Evolutionary conservation across 2,888 invertebrate species (phyloP), one percentile per base, ranked within the genome.

Genomic region (Uropetala carovei): DNA sequence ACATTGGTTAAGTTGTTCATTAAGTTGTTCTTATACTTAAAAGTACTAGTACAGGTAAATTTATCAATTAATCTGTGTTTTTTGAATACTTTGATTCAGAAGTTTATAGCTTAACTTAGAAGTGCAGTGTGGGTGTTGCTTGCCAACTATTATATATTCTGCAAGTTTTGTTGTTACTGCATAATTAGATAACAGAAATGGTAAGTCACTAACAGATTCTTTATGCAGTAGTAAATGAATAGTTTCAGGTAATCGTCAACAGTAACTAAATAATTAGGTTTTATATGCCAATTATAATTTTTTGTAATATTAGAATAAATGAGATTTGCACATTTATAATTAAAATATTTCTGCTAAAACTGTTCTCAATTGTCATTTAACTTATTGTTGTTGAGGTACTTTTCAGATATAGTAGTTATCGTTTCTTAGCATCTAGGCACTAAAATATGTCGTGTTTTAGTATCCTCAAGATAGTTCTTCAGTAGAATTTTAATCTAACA

Each of bases 331-430:
- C 16, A 68, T 89, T 89, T 83, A n/a, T 89, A 43, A 64, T 11
- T 64, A 64, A 27, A 89, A 27, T 11, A 64, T 89, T 43, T 64
- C 64, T 43, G 11, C 43, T 64, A 43, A 18, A n/a, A 64, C 60
- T 86, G 60, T 86, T 86, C 86, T 68, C 43, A 18, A 64, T n/a
- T 89, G 89, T 64, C 43, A 68, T 64, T 64, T 60, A 58, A 68
- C 22, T 43, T 89, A 64, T 89, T 64, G 43, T 68, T 89, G 56
- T 64, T 68, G 10, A 27, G n/a, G 64, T 64, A 64, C 64, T 89
- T 86, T 89, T 68, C 9, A 59, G 30, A 43, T 68, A 83, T 27
- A 27, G 43, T 89, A 89, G 89, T 4, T 86, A 89, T 89, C n/a
- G 64, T 89, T 89, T 89, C 64, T 30, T 89, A 89, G 43, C 89